phyloP scores from a whole-genome alignment of 2,797 vertebrate species.

The Lithobates pipiens region DNA sequence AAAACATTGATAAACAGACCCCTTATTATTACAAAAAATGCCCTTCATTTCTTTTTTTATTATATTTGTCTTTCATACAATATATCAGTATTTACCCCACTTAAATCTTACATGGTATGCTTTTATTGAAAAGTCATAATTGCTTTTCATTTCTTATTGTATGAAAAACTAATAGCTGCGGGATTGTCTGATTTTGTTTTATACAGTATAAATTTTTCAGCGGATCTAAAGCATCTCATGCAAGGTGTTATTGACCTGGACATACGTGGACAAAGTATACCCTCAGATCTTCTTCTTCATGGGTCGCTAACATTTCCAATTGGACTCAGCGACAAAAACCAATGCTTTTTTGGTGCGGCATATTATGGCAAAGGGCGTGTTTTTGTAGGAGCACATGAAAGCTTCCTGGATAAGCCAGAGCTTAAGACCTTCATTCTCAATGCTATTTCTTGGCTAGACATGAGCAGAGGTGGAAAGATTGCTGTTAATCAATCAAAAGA shows the following conservation, averaged over 20 bases:
- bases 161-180: too few relatives aligned
- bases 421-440: conserved; percentile 73
- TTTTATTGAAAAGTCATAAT: too few relatives aligned
- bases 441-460: conserved; percentile 75
- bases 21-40: too few relatives aligned
- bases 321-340: conserved; percentile 70
- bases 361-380: conserved; percentile 73
- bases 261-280: conserved; percentile 67
- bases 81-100: too few relatives aligned
- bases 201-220: conserved; percentile 68
- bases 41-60: too few relatives aligned
- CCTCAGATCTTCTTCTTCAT: conserved; percentile 75
- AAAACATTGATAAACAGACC: too few relatives aligned
- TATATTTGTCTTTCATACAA: too few relatives aligned
- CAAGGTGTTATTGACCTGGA: conserved; percentile 70
- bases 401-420: conserved; percentile 67
- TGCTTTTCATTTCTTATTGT: too few relatives aligned
- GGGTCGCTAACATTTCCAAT: conserved; percentile 73
- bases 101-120: too few relatives aligned
- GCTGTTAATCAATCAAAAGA: conserved; percentile 68
- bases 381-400: conserved; percentile 73
- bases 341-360: conserved; percentile 73
- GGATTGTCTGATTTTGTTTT: neutral
- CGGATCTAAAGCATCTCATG: conserved; percentile 71
- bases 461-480: conserved; percentile 69